Conservation (phyloP, 2,797 vertebrate species). For the Phaenicophaeus curvirostris region DNA sequence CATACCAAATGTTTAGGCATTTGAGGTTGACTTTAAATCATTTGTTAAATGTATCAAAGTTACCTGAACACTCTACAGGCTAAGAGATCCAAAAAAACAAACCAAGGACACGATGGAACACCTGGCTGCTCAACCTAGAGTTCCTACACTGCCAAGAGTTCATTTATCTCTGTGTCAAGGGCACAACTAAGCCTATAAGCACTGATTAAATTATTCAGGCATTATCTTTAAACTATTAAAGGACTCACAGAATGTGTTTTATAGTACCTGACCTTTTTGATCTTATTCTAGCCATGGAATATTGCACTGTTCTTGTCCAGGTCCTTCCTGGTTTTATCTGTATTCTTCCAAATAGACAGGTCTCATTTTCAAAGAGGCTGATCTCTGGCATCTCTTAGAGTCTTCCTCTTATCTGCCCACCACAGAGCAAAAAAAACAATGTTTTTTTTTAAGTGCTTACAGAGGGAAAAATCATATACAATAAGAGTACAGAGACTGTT, state of each 20-base stretch:
- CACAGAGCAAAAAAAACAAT: not conserved
- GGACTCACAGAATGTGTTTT: not conserved
- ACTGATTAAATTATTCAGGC: not conserved
- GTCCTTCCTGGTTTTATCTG: not conserved
- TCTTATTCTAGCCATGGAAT: not conserved
- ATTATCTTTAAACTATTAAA: not conserved
- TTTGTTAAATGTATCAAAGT: not conserved
- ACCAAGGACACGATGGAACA: not conserved
- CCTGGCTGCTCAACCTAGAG: rapidly evolving
- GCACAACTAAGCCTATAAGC: not conserved
- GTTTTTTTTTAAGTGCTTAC: not conserved
- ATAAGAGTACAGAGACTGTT: not conserved
- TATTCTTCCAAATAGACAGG: not conserved
- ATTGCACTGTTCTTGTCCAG: not conserved
- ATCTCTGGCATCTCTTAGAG: not conserved
- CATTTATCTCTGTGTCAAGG: not conserved
- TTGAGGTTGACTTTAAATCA: not conserved
- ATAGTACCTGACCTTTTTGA: not conserved
- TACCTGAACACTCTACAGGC: not conserved
- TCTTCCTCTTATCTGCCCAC: not conserved
- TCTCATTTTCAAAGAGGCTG: not conserved
- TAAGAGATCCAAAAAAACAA: not conserved
- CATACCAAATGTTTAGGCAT: not conserved
- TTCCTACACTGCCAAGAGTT: not conserved
- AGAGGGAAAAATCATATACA: not conserved